A percentile compares a stretch with the other conserved stretches of the same genome.
Conservation (phyloP, 2,888 invertebrate genomes). For the Calameuta idolon region DNA sequence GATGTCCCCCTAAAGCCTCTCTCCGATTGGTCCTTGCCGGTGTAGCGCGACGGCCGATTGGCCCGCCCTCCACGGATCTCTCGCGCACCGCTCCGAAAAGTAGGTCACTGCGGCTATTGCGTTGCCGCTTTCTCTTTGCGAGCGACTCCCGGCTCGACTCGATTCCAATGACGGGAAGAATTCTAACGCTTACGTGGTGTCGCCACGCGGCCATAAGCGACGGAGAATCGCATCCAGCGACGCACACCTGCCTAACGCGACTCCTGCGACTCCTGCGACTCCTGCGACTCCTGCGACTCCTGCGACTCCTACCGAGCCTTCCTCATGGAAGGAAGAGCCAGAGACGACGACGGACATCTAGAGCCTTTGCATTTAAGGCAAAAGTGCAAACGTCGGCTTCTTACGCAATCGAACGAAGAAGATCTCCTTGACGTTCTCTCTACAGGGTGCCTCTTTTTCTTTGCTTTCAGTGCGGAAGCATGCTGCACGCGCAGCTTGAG, state of each 20-base stretch:
- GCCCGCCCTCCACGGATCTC: conserved; percentile 18
- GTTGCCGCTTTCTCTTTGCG: conserved; percentile 64
- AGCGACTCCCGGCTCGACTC: conserved; percentile 22
- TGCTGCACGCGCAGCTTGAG: conserved; percentile 87
- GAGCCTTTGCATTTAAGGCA: not conserved
- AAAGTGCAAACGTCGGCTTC: not conserved
- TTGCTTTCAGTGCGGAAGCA: conserved; percentile 80
- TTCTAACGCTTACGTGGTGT: conserved; percentile 52
- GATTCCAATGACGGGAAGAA: conserved; percentile 38
- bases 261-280: no score
- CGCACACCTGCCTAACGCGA: not conserved
- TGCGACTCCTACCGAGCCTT: no score
- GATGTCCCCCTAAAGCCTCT: conserved; percentile 12
- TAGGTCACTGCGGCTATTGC: conserved; percentile 48
- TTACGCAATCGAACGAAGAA: not conserved
- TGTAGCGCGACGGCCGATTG: conserved; percentile 30
- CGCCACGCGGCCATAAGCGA: not conserved
- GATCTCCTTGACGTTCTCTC: not conserved
- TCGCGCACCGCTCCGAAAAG: conserved; percentile 27
- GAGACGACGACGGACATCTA: not conserved
- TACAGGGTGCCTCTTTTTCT: conserved; percentile 2
- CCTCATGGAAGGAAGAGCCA: no score
- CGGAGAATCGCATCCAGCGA: not conserved
- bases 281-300: no score
- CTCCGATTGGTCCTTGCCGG: conserved; percentile 34